These are phyloP conservation scores for Calameuta pallipes DNA, from an alignment of 2,888 invertebrate species.

Conservation along the genomic window DNA sequence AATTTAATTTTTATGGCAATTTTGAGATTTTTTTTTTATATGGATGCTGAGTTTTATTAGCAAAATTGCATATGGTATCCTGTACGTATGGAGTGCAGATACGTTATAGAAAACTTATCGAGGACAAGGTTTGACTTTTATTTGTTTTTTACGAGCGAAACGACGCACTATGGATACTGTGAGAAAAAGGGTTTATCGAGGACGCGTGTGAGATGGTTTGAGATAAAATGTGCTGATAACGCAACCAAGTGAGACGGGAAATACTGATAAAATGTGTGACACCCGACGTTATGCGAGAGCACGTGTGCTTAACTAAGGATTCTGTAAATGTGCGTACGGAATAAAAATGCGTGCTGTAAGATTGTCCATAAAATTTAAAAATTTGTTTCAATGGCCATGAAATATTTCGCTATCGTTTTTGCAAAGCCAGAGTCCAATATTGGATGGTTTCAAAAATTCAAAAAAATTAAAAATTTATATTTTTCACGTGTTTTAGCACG, in stretches of 20 bases:
- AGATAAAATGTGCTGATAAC: slow-evolving; percentile 41
- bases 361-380: not conserved
- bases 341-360: not conserved
- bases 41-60: not conserved
- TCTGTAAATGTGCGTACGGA: not conserved
- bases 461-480: not conserved
- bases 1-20: not conserved
- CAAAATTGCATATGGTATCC: not conserved
- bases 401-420: not conserved
- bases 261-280: slow-evolving; percentile 56
- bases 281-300: slow-evolving; percentile 60
- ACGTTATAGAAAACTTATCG: not conserved
- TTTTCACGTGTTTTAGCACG: not conserved
- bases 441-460: not conserved
- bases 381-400: not conserved
- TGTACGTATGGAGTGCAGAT: not conserved
- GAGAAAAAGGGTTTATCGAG: not conserved
- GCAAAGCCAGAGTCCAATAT: not conserved
- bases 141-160: not conserved
- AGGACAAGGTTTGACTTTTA: not conserved
- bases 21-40: not conserved
- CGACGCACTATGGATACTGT: not conserved
- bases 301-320: slow-evolving; percentile 37
- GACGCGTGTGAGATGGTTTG: not conserved
- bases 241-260: slow-evolving; percentile 59